Evolutionary conservation across 2,113 vertebrate species (phyloP), one percentile per base, ranked within the genome.

Genomic region (Cavia aperea): DNA sequence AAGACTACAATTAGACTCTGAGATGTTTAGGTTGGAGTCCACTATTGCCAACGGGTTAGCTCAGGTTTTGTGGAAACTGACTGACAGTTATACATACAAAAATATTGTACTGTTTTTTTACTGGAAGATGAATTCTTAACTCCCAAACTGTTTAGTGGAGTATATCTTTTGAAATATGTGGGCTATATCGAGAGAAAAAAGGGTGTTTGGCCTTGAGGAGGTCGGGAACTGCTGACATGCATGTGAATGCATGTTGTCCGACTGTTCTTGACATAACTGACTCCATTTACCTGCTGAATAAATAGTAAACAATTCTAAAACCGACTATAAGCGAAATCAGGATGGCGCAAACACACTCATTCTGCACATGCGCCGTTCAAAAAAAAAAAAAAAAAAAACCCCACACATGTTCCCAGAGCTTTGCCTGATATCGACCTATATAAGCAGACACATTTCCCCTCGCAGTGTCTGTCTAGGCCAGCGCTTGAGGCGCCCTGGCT

Each of bases 101-200:
- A 93, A 83, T 63, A 93, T 49, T 33, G 63, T 82, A 86, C 16
- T 75, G 29, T 81, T 90, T 93, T 94, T 79, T n/a, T 84, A 92
- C 54, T 75, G 54, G 65, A 91, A 91, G 81, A 94, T 92, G 89
- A 97, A 73, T 93, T 92, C 78, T 89, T 72, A 75, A 46, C 85
- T 94, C 95, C 92, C 91, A 90, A 88, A 85, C 91, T 78, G 21
- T 89, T 85, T 73, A 73, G 39, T 81, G 54, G 63, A 63, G 66
- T 54, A 84, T 88, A 62, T 46, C 54, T 93, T 78, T 91, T 72
- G 92, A 86, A 95, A 84, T 65, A 24, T 13, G 81, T 63, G 86
- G 68, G 29, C 68, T 58, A 49, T 21, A 83, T 63, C 62, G 60
- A 70, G 56, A 58, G 49, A 91, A 92, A 78, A 73, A 66, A 86